Evolutionary conservation across 2,797 vertebrate species (phyloP).

Genomic region (Halcyon chelicuti): DNA sequence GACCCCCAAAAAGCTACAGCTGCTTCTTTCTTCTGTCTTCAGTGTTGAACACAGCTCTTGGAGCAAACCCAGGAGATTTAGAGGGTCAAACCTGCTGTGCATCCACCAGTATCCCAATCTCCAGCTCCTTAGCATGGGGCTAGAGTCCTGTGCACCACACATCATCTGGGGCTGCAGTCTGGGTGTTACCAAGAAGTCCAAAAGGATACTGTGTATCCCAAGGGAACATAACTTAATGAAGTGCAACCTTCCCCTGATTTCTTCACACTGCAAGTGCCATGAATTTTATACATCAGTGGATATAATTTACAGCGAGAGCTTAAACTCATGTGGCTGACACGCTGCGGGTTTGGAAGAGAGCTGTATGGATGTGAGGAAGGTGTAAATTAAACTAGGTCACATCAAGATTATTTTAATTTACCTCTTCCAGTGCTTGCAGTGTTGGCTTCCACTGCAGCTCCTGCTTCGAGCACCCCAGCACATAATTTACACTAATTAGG

Average conservation of each 20-base stretch:
- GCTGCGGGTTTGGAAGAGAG: neutral
- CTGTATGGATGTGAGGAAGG: neutral
- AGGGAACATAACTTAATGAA: neutral
- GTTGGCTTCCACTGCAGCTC: neutral
- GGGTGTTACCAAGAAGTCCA: neutral
- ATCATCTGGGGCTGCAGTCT: neutral
- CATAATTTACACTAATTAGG: neutral
- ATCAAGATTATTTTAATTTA: constrained; percentile 10
- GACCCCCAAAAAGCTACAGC: neutral
- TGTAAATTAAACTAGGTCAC: constrained; percentile 27
- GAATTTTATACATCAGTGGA: neutral
- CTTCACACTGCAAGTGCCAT: neutral
- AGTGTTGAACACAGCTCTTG: neutral
- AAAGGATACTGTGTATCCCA: neutral
- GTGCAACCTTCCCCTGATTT: neutral
- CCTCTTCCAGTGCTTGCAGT: neutral
- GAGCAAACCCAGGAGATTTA: neutral
- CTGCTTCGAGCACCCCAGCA: neutral
- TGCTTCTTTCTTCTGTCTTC: neutral
- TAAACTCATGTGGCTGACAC: neutral
- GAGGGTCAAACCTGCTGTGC: neutral
- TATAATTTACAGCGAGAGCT: neutral
- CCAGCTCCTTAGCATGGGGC: too few species aligned
- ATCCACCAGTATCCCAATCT: fast-evolving
- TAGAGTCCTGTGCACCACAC: neutral